phyloP scores from a whole-genome alignment of 2,888 invertebrate species.

The Macrosiphum euphorbiae region DNA sequence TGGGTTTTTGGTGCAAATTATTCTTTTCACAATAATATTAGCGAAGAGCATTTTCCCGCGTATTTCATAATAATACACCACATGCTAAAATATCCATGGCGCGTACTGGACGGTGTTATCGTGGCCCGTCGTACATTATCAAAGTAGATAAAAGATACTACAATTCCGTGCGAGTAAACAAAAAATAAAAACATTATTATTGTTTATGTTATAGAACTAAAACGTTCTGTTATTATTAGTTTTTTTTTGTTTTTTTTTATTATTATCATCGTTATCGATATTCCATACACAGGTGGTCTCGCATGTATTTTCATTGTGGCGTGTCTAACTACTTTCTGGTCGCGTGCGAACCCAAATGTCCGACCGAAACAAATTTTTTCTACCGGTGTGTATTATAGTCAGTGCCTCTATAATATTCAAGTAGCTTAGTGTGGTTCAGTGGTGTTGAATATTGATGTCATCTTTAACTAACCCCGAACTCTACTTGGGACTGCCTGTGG shows the following conservation, averaged over 20 bases:
- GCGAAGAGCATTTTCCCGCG: neutral
- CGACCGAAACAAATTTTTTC: neutral
- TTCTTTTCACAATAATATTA: neutral
- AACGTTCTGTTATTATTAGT: neutral
- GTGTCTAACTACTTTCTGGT: neutral
- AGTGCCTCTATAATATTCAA: neutral
- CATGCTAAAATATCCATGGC: neutral
- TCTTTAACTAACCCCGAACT: neutral
- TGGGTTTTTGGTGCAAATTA: neutral
- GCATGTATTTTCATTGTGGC: slow-evolving; percentile 24
- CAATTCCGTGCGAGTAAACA: neutral
- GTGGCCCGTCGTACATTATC: neutral
- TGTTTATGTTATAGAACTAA: neutral
- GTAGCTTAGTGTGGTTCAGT: neutral
- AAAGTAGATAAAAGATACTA: neutral
- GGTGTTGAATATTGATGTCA: neutral
- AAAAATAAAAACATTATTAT: slow-evolving; percentile 10
- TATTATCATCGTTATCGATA: neutral
- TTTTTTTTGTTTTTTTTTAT: neutral
- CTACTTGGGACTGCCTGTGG: neutral
- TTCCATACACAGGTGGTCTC: slow-evolving; percentile 32
- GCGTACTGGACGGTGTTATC: slow-evolving; percentile 28
- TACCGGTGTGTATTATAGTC: neutral
- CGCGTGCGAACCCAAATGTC: neutral
- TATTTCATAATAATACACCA: neutral